A percentile compares a stretch with the other conserved stretches of the same genome.
These are phyloP conservation scores for Sparidentex hasta DNA, from an alignment of 2,797 vertebrate genomes.

Conservation along the genomic window DNA sequence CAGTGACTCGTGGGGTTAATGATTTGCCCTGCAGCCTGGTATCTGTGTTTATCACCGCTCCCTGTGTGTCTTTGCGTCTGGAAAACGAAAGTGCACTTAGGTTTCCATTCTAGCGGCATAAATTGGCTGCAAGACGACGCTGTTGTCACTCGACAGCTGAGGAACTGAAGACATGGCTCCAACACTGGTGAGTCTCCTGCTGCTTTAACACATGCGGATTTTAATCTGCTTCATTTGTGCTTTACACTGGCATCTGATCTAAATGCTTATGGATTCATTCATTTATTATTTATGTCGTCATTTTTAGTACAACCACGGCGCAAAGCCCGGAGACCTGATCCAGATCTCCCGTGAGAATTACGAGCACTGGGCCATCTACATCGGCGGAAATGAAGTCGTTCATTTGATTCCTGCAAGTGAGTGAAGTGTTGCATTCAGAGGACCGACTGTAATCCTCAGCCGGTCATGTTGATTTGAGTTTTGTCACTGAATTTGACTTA, in stretches of 20 bases:
- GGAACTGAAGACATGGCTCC: slow-evolving; percentile 47
- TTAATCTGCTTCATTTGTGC: not conserved
- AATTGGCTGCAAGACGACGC: not conserved
- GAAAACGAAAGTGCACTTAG: not conserved
- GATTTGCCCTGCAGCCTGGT: not conserved
- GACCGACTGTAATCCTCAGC: not conserved
- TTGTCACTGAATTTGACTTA: not conserved
- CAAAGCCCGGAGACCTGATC: slow-evolving; percentile 82
- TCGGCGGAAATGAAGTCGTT: slow-evolving; percentile 77
- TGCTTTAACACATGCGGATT: not conserved
- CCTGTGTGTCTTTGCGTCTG: not conserved
- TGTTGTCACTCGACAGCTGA: not conserved
- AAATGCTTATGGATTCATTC: not conserved
- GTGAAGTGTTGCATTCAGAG: not conserved
- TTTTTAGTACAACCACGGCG: slow-evolving; percentile 55
- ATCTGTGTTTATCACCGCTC: too few species aligned
- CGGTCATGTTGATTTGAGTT: not conserved
- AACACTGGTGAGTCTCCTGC: slow-evolving; percentile 51
- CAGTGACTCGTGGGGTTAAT: not conserved
- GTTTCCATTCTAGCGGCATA: slow-evolving; percentile 8
- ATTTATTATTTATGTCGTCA: not conserved
- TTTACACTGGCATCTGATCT: not conserved
- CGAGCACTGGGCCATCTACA: slow-evolving; percentile 84
- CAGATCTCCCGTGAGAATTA: slow-evolving; percentile 77
- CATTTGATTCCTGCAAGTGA: slow-evolving; percentile 75